Conservation (phyloP, 2,113 vertebrate genomes). For the Gasterosteus aculeatus region DNA sequence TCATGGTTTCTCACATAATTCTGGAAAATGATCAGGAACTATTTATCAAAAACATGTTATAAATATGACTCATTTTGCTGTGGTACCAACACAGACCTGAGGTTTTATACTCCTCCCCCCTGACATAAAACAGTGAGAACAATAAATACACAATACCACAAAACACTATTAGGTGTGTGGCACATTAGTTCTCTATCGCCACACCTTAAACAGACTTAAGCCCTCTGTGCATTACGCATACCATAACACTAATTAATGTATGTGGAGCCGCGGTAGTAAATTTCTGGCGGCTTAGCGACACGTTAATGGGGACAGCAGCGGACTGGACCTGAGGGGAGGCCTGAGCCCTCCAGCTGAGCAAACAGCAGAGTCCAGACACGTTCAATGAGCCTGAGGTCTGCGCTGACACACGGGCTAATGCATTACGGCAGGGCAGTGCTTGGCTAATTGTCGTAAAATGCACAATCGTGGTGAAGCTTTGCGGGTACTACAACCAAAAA, state of each 20-base stretch:
- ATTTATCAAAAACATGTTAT: not conserved
- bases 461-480: slow-evolving; percentile 2
- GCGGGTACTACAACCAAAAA: slow-evolving; percentile 12
- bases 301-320: slow-evolving; percentile 47
- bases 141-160: slow-evolving; percentile 35
- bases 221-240: slow-evolving; percentile 19
- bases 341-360: slow-evolving; percentile 69
- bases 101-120: not conserved
- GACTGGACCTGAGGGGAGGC: slow-evolving; percentile 36
- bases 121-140: slow-evolving; percentile 29
- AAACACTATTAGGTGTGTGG: not conserved
- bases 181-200: slow-evolving; percentile 4
- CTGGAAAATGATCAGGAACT: not conserved
- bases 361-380: slow-evolving; percentile 51
- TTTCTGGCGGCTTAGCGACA: slow-evolving; percentile 32
- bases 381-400: slow-evolving; percentile 50
- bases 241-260: slow-evolving; percentile 17
- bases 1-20: not conserved
- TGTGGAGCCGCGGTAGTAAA: slow-evolving; percentile 27
- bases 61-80: not conserved
- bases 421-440: slow-evolving; percentile 17
- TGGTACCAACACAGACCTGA: not conserved
- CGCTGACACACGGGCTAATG: slow-evolving; percentile 44
- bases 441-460: slow-evolving; percentile 30
- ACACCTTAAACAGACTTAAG: slow-evolving; percentile 38